These are phyloP conservation scores for Dexiosoma caninum DNA, from an alignment of 2,888 invertebrate species.

Conservation along the genomic window DNA sequence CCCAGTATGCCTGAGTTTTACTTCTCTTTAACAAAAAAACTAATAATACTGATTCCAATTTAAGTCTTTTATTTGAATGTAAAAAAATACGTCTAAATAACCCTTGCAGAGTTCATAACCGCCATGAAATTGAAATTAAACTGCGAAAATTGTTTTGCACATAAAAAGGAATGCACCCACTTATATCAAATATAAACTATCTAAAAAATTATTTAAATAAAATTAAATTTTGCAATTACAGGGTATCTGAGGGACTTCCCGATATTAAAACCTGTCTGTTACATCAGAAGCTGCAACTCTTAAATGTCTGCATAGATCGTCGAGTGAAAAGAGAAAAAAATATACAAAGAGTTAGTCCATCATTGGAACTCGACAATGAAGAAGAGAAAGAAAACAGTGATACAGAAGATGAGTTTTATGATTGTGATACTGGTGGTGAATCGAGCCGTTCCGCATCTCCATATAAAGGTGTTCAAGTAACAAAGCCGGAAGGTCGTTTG, in stretches of 20 bases:
- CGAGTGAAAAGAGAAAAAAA: conserved; percentile 69
- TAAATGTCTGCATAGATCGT: conserved; percentile 87
- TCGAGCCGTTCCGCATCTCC: conserved; percentile 27
- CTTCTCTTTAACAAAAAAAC: no score
- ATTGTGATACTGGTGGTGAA: conserved; percentile 83
- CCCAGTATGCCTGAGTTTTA: no score
- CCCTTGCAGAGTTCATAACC: no score
- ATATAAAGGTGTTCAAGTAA: background rate
- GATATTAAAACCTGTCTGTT: conserved; percentile 93
- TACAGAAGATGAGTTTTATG: conserved; percentile 86
- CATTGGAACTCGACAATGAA: background rate
- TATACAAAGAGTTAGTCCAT: no score
- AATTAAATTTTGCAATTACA: conserved; percentile 75
- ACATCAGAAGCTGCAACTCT: conserved; percentile 95
- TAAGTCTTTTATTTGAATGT: no score
- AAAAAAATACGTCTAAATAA: no score
- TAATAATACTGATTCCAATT: no score
- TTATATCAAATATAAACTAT: no score
- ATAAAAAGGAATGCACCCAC: no score
- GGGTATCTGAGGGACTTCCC: conserved; percentile 88
- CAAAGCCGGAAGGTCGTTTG: conserved; percentile 84
- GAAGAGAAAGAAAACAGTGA: conserved; percentile 50
- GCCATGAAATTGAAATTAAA: no score
- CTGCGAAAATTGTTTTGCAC: no score
- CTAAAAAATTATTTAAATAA: no score